Evolutionary conservation across 2,797 vertebrate species (phyloP), one percentile per base, ranked within the genome.

Genomic region (Sebastes vulpes): DNA sequence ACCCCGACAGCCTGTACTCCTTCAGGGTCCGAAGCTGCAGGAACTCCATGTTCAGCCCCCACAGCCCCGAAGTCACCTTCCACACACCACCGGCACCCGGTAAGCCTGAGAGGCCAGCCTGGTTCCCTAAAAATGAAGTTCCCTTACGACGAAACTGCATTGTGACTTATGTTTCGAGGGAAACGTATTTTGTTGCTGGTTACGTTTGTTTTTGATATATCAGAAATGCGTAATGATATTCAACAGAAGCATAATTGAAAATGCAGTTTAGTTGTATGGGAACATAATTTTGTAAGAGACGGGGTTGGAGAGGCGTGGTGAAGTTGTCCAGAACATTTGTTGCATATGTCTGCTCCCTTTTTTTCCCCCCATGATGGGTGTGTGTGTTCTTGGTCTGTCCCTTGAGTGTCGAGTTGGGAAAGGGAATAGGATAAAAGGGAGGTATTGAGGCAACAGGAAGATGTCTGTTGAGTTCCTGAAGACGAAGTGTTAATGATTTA

Each of bases 81-180:
- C 96, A 92, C 72, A 98, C 97, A 0, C 97, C 98, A 2, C 98
- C 98, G 18, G 98, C 98, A 72, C 94, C 98, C 86, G 97, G 99
- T 99, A 97, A 57, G 77, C 35, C 5, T 57, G 11, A 14, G 5
- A 23, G 0, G 0, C 2, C 6, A 10, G 12, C 42, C 16, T 46
- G 38, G 38, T 42, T 16, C 14, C 38, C 38, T 46, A 18, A 18
- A 46, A 46, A 46, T 46, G 0, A 18, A 46, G 6, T 18, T 46
- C 42, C 42, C 42, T 16, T 46, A 46, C 42, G 0, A 18, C 6
- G 6, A 46, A 46, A 46, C 3, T 18, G 42, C 42, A 18, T 46
- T 46, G 6, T 7, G 42, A 46, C 6, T 46, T 46, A 46, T 46
- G 42, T 46, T 46, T 46, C 16, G 6, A 46, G 6, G 42, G 42